A percentile compares a stretch with the other conserved stretches of the same genome.
Evolutionary conservation across 2,888 invertebrate genomes (phyloP).

Genomic region (Xylophagus ater): DNA sequence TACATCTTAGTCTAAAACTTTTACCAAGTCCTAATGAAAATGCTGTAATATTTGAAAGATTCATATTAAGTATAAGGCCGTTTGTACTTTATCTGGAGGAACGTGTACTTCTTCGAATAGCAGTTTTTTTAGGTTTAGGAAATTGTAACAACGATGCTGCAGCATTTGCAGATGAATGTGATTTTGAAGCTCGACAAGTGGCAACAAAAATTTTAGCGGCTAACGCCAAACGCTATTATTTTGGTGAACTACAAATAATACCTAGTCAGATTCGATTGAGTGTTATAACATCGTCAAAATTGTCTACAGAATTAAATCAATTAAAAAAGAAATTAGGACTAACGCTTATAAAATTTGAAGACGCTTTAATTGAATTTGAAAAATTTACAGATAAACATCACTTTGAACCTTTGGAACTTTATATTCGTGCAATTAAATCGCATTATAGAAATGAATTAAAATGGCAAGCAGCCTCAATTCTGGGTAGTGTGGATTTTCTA

Average conservation of each 20-base stretch:
- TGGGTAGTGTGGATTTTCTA: conserved; percentile 94
- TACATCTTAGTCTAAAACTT: conserved; percentile 69
- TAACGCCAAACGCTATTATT: conserved; percentile 76
- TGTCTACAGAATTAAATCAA: conserved; percentile 60
- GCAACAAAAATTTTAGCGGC: conserved; percentile 69
- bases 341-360: conserved; percentile 90
- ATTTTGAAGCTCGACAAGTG: conserved; percentile 68
- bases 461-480: conserved; percentile 90
- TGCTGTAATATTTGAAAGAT: conserved; percentile 79
- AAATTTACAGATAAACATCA: conserved; percentile 78
- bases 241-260: conserved; percentile 67
- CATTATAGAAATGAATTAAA: conserved; percentile 85
- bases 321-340: conserved; percentile 79
- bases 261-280: conserved; percentile 76
- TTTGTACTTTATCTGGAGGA: conserved; percentile 84
- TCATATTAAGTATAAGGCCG: conserved; percentile 70
- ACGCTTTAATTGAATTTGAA: conserved; percentile 85
- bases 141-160: conserved; percentile 49
- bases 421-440: conserved; percentile 66
- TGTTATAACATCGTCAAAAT: conserved; percentile 76
- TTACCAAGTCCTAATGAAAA: conserved; percentile 61
- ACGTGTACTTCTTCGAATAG: conserved; percentile 60
- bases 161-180: conserved; percentile 63
- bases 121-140: conserved; percentile 48
- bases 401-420: conserved; percentile 81